Base-by-base conservation (phyloP, 2,113 vertebrate species). In the Chinchilla lanigera region DNA sequence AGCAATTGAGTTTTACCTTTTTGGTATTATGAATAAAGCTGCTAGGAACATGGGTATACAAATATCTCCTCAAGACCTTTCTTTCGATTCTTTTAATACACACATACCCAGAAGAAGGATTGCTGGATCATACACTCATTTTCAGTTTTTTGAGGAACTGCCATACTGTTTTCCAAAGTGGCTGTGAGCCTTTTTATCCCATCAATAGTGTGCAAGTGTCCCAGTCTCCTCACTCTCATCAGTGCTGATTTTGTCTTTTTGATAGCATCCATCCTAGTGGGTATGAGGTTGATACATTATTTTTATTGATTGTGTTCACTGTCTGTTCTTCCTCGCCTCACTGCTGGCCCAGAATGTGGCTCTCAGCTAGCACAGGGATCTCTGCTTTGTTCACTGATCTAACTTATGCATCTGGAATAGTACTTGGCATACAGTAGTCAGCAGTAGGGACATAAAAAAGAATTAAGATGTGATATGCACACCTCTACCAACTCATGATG, bases 301-400 rank as follows among this genome's bases (percentile, higher is more conserved):
- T 90, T 83, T 86, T 86, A 75, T 82, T 92, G 89, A 75, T 71
- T 86, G 65, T 26, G 33, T 78, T 69, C 86, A 83, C 56, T 73
- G 24, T n/a, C 84, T 94, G 9, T 85, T 60, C 33, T 90, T 44
- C 16, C 28, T 33, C 44, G 20, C 6, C 54, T 47, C 56, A 33
- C 56, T 90, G n/a, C 28, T 93, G 24, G 13, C 19, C 35, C 65
- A 69, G 35, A 86, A 86, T 67, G 63, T 28, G 86, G 85, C 11
- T 41, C 26, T 33, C 54, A 41, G 44, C 50, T 83, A 38, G 47
- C 61, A 95, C 67, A 88, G 16, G 44, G 44, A 84, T n/a, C 35
- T 86, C 28, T 56, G 19, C 54, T 84, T 92, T 93, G 75, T 63
- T 71, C 82, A 69, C 13, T 73, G 33, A 75, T 80, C 17, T 30